phyloP scores from a whole-genome alignment of 2,888 invertebrate species.

The Apantesis nais region DNA sequence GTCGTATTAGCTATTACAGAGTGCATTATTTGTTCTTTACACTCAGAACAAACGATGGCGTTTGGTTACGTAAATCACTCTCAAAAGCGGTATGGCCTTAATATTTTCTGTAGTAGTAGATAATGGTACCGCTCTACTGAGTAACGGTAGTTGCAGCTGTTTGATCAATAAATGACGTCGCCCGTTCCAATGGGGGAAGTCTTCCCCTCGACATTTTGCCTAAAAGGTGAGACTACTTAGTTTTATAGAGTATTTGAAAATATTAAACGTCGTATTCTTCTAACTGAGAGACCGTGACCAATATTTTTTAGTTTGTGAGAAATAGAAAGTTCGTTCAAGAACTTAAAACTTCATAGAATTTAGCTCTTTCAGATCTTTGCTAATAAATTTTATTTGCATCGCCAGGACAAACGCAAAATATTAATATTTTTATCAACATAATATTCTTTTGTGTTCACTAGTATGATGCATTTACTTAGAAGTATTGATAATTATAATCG shows the following conservation, averaged over 20 bases:
- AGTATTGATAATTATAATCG: neutral
- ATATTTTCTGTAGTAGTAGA: slow-evolving; percentile 28
- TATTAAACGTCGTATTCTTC: slow-evolving; percentile 9
- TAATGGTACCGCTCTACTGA: slow-evolving; percentile 35
- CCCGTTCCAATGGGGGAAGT: slow-evolving; percentile 34
- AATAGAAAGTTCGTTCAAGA: slow-evolving; percentile 11
- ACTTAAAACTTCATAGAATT: slow-evolving; percentile 7
- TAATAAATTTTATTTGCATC: neutral
- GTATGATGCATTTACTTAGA: slow-evolving; percentile 1
- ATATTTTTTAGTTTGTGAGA: slow-evolving; percentile 1
- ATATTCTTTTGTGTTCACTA: neutral
- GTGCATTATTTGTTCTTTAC: slow-evolving; percentile 37
- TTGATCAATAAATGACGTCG: slow-evolving; percentile 70
- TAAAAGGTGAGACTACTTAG: slow-evolving; percentile 35
- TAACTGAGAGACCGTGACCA: too few relatives aligned
- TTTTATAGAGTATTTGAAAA: neutral
- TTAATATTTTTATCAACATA: neutral
- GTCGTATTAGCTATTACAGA: slow-evolving; percentile 17
- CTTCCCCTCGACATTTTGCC: slow-evolving; percentile 59
- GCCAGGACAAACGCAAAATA: neutral
- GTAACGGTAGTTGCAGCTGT: slow-evolving; percentile 54
- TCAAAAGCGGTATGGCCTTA: slow-evolving; percentile 27
- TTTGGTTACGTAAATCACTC: slow-evolving; percentile 37
- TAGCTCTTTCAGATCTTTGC: neutral
- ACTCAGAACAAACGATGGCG: slow-evolving; percentile 34